Evolutionary conservation across 2,888 invertebrate species (phyloP).

Genomic region (Tinea semifulvella): DNA sequence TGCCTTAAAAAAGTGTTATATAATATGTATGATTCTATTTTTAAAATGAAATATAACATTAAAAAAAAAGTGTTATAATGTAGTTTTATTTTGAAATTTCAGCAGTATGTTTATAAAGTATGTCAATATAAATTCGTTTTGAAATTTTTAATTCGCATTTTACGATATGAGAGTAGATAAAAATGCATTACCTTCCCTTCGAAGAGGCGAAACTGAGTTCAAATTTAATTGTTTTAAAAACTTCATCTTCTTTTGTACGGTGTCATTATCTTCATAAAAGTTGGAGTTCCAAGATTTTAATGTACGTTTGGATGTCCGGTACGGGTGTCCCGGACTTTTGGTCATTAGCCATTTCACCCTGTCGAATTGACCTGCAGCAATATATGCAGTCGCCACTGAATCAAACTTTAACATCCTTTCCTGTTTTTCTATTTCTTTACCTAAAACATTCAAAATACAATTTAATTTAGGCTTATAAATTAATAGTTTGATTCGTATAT

Average conservation of each 20-base stretch:
- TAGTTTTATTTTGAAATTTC: no score
- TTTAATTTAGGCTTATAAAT: background rate
- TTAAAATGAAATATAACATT: no score
- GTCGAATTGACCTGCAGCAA: constrained; percentile 43
- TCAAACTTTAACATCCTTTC: constrained; percentile 63
- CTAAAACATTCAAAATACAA: constrained; percentile 29
- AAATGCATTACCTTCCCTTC: constrained; percentile 71
- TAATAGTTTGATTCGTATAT: no score
- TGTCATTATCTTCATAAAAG: constrained; percentile 19
- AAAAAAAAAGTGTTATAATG: no score
- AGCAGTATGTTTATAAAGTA: no score
- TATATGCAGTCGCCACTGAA: constrained; percentile 59
- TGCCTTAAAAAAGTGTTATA: no score
- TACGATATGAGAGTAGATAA: no score
- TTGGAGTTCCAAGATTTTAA: constrained; percentile 53
- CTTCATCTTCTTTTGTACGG: constrained; percentile 60
- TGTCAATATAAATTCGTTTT: no score
- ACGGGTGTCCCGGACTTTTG: background rate
- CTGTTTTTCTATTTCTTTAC: constrained; percentile 67
- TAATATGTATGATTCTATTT: no score
- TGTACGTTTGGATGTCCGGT: constrained; percentile 40
- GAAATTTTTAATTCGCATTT: no score
- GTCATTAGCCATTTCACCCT: constrained; percentile 20
- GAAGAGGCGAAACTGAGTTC: constrained; percentile 56
- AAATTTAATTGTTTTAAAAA: constrained; percentile 69